Evolutionary conservation across 2,113 vertebrate genomes (phyloP).

Genomic region (Ornithorhynchus anatinus): DNA sequence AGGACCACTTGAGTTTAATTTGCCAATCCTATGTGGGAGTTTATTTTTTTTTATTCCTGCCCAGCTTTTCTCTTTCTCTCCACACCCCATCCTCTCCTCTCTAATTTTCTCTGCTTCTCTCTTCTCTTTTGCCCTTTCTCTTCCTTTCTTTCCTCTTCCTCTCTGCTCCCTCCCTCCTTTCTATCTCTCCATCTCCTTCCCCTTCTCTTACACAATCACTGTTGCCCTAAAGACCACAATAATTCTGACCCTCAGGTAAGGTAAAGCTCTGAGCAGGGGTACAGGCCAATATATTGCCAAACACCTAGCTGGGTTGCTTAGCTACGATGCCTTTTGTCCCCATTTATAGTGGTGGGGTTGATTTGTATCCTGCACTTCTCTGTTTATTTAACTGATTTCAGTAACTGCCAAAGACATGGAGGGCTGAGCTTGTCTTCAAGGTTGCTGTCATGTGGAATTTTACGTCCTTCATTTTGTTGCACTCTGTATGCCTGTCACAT

Average conservation of each 20-base stretch:
- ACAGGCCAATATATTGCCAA: not conserved
- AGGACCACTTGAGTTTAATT: constrained; percentile 53
- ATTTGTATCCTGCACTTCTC: constrained; percentile 75
- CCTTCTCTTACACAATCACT: too few species aligned
- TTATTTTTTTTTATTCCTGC: constrained; percentile 32
- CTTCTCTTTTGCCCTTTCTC: not conserved
- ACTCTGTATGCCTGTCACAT: constrained; percentile 81
- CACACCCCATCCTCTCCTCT: too few species aligned
- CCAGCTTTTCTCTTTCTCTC: constrained; percentile 34
- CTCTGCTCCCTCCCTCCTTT: too few species aligned
- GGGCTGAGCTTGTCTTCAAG: constrained; percentile 79
- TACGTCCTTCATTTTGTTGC: constrained; percentile 81
- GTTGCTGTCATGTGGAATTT: constrained; percentile 84
- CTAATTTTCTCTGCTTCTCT: too few species aligned
- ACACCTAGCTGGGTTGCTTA: constrained; percentile 1
- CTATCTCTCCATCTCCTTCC: too few species aligned
- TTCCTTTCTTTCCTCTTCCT: too few species aligned
- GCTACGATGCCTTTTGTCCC: constrained; percentile 31
- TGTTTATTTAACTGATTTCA: constrained; percentile 78
- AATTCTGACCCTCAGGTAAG: not conserved
- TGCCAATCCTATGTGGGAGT: constrained; percentile 26
- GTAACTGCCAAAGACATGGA: constrained; percentile 53
- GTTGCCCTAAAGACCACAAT: constrained; percentile 42
- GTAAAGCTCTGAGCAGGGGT: not conserved
- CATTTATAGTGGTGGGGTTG: constrained; percentile 57